Evolutionary conservation across 2,888 invertebrate genomes (phyloP).

Genomic region (Dicroscelio sp.): DNA sequence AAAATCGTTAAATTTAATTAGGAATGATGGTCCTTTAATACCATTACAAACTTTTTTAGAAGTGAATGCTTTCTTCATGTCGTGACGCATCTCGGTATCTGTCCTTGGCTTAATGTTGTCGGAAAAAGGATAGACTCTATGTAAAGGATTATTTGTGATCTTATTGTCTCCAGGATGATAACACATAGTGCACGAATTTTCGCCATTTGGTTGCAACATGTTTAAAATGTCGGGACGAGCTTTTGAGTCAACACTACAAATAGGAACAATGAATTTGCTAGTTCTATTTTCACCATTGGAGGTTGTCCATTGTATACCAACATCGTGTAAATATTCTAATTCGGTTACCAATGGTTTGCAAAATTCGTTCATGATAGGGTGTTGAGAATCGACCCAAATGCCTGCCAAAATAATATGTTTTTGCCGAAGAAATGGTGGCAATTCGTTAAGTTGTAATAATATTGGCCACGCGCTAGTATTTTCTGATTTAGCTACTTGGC

Average conservation of each 20-base stretch:
- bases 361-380: conserved; percentile 53
- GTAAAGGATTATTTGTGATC: conserved; percentile 5
- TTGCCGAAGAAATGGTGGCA: conserved; percentile 59
- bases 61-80: conserved; percentile 1
- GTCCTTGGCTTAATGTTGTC: background rate
- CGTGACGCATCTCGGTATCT: background rate
- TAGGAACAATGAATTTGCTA: conserved; percentile 13
- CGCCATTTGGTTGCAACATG: conserved; percentile 35
- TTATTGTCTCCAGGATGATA: background rate
- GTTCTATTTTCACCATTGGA: background rate
- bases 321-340: background rate
- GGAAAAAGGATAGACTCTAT: conserved; percentile 10
- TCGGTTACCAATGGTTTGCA: conserved; percentile 18
- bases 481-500: conserved; percentile 35
- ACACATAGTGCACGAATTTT: conserved; percentile 22
- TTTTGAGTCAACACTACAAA: conserved; percentile 34
- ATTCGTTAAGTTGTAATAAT: conserved; percentile 58
- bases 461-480: conserved; percentile 51
- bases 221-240: conserved; percentile 20
- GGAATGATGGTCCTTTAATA: conserved; percentile 29
- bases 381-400: conserved; percentile 63
- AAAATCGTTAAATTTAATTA: background rate
- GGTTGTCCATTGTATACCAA: conserved; percentile 4
- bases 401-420: conserved; percentile 62
- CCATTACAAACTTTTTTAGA: background rate